Conservation (phyloP, 2,888 invertebrate genomes). For the Amitus sp. region DNA sequence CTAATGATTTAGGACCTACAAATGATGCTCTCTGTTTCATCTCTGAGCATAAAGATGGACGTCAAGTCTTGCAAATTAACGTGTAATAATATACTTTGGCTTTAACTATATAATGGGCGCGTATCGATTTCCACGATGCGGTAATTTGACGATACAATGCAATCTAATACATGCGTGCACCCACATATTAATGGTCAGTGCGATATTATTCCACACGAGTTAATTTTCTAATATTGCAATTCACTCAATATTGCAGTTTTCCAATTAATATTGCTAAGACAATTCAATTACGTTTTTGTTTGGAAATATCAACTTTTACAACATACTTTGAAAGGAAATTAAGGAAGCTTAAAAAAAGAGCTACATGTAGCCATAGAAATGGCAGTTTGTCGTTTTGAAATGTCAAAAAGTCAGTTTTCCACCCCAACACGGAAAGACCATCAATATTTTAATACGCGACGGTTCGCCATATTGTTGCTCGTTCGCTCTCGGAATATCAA, state of each 20-base stretch:
- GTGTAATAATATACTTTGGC: conserved; percentile 12
- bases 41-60: no score
- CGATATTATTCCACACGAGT: not conserved
- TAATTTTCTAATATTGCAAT: no score
- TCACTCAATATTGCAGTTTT: no score
- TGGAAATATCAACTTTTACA: no score
- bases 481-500: conserved; percentile 23
- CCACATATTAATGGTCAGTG: not conserved
- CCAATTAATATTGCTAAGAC: no score
- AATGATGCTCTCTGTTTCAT: no score
- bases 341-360: not conserved
- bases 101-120: conserved; percentile 11
- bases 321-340: not conserved
- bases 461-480: conserved; percentile 27
- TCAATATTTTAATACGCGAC: conserved; percentile 39
- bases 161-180: conserved; percentile 8
- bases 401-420: conserved; percentile 27
- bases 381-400: conserved; percentile 31
- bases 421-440: conserved; percentile 37
- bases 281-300: no score
- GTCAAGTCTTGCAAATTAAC: conserved; percentile 1
- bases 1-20: no score
- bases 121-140: conserved; percentile 16
- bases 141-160: conserved; percentile 15
- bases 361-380: conserved; percentile 23